These are phyloP conservation scores for Pristis pectinata DNA, from an alignment of 2,797 vertebrate species.

Conservation along the genomic window DNA sequence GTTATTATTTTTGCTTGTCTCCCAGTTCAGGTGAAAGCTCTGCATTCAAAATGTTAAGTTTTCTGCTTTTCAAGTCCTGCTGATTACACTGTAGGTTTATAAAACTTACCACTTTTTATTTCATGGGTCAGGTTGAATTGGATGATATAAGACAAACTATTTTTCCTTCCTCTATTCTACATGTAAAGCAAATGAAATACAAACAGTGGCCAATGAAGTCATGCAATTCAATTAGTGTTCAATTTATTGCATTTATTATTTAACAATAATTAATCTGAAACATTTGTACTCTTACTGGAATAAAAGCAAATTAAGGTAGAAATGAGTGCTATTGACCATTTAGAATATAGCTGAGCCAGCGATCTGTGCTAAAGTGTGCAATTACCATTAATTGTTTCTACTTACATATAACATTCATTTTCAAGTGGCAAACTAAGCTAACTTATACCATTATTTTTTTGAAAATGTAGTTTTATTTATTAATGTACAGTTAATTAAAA, in stretches of 20 bases:
- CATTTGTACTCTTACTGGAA: slow-evolving; percentile 26
- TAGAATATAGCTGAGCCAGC: slow-evolving; percentile 21
- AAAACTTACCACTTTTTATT: neutral
- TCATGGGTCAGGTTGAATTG: neutral
- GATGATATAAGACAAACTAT: neutral
- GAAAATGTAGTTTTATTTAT: slow-evolving; percentile 21
- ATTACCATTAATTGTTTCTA: slow-evolving; percentile 36
- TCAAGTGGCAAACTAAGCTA: slow-evolving; percentile 24
- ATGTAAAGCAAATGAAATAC: slow-evolving; percentile 4
- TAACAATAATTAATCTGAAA: slow-evolving; percentile 26
- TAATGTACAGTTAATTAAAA: slow-evolving; percentile 33
- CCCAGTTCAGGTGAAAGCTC: neutral
- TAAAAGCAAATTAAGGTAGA: slow-evolving; percentile 31
- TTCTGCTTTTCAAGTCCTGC: neutral
- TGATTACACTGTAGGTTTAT: neutral
- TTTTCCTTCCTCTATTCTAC: neutral
- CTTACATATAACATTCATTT: slow-evolving; percentile 25
- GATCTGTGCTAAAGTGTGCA: slow-evolving; percentile 33
- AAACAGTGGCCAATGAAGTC: neutral
- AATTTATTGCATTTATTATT: slow-evolving; percentile 34
- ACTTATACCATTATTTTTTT: slow-evolving; percentile 23
- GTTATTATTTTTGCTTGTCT: neutral
- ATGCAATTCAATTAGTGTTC: neutral
- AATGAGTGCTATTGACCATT: slow-evolving; percentile 32
- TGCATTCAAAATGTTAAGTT: neutral